Percentiles rank a stretch among this genome's conserved stretches.
phyloP scores from a whole-genome alignment of 1,140 invertebrate genomes.

The Mactra quadrangularis region DNA sequence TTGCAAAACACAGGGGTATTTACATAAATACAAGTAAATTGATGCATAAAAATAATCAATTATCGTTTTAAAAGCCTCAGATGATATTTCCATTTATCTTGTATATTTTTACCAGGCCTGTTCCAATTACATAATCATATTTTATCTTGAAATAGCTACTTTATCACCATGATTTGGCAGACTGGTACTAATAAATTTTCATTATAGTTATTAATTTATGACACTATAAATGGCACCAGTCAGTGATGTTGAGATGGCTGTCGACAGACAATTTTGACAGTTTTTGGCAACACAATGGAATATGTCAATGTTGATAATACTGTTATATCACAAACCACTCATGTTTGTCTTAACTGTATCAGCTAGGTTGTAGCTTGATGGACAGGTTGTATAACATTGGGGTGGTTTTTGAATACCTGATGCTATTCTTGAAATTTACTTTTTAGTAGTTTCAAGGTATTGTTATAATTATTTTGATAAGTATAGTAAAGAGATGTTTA shows the following conservation, averaged over 20 bases:
- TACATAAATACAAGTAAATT: not conserved
- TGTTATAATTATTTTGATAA: too few relatives aligned
- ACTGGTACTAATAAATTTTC: slow-evolving; percentile 37
- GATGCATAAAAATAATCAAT: slow-evolving; percentile 2
- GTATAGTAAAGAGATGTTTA: too few relatives aligned
- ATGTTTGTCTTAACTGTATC: too few relatives aligned
- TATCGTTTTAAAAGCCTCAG: slow-evolving; percentile 17
- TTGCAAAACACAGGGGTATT: too few relatives aligned
- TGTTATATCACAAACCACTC: too few relatives aligned
- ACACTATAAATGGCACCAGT: slow-evolving; percentile 21
- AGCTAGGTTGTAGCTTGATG: too few relatives aligned
- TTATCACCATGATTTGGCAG: slow-evolving; percentile 52
- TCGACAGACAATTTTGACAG: slow-evolving; percentile 44
- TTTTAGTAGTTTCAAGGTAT: too few relatives aligned
- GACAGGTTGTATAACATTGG: too few relatives aligned
- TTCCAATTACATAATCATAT: slow-evolving; percentile 59
- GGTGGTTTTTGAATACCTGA: too few relatives aligned
- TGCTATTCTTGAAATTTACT: too few relatives aligned
- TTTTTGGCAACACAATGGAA: slow-evolving; percentile 46
- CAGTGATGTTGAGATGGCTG: slow-evolving; percentile 38
- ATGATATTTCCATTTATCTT: slow-evolving; percentile 33
- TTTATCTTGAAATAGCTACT: slow-evolving; percentile 43
- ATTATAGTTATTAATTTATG: slow-evolving; percentile 60
- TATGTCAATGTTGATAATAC: slow-evolving; percentile 21
- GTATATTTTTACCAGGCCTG: slow-evolving; percentile 23